A percentile compares a stretch with the other conserved stretches of the same genome.
Evolutionary conservation across 2,113 vertebrate species (phyloP).

Genomic region (Pelodiscus sinensis): DNA sequence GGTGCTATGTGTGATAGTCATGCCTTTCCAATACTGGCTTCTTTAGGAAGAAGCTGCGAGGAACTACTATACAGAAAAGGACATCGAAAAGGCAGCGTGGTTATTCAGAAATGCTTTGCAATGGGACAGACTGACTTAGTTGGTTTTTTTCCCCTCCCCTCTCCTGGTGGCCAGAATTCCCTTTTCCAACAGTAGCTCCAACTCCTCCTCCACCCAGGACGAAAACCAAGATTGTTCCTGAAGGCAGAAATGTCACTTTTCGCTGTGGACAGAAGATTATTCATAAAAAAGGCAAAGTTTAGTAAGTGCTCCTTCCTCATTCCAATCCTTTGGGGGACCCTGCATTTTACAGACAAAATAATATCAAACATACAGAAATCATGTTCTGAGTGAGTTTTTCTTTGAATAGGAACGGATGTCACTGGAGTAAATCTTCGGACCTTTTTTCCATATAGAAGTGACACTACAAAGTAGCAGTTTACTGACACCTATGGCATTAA

Average conservation of each 20-base stretch:
- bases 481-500: background rate
- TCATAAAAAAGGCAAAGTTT: slow-evolving; percentile 94
- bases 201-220: slow-evolving; percentile 88
- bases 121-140: background rate
- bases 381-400: background rate
- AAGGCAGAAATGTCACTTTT: slow-evolving; percentile 94
- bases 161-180: slow-evolving; percentile 83
- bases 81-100: rapidly evolving
- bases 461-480: background rate
- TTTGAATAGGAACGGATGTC: background rate
- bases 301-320: slow-evolving; percentile 81
- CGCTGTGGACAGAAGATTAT: slow-evolving; percentile 95
- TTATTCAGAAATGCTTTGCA: rapidly evolving
- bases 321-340: background rate
- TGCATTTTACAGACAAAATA: background rate
- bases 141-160: background rate
- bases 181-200: slow-evolving; percentile 88
- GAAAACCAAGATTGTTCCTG: slow-evolving; percentile 90
- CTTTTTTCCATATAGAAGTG: background rate
- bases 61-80: background rate
- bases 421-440: background rate
- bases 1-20: background rate
- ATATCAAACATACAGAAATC: background rate
- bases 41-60: background rate
- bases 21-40: rapidly evolving